Evolutionary conservation across 2,113 vertebrate species (phyloP).

Genomic region (Pholis gunnellus): DNA sequence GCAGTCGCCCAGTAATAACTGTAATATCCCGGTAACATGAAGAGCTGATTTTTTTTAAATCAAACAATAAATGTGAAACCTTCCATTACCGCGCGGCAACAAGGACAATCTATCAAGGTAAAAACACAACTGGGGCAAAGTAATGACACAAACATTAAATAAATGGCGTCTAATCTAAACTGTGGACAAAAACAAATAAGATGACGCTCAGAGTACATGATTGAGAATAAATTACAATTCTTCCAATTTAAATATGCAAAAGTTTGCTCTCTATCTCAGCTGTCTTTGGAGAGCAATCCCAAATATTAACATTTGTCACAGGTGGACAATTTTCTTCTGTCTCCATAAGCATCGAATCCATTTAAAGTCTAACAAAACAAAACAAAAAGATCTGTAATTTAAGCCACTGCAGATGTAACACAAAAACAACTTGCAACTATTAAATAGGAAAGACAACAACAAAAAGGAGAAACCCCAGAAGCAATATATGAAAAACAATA

Average conservation of each 20-base stretch:
- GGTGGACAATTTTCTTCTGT: conserved; percentile 33
- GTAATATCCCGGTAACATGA: conserved; percentile 48
- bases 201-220: conserved; percentile 36
- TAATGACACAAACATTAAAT: conserved; percentile 74
- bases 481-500: conserved; percentile 5
- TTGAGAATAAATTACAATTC: conserved; percentile 61
- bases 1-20: conserved; percentile 53
- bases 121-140: conserved; percentile 52
- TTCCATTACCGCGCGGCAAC: conserved; percentile 55
- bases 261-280: background rate
- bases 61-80: conserved; percentile 57
- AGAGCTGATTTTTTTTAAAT: conserved; percentile 58
- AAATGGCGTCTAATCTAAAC: conserved; percentile 59
- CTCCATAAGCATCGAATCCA: conserved; percentile 39
- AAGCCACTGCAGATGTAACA: background rate
- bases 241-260: conserved; percentile 39
- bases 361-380: conserved; percentile 17
- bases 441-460: background rate
- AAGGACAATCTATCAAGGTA: conserved; percentile 75
- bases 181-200: conserved; percentile 60
- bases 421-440: background rate
- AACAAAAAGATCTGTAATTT: background rate
- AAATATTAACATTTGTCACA: conserved; percentile 41
- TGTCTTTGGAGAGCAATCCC: conserved; percentile 37
- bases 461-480: background rate